A percentile compares a stretch with the other conserved stretches of the same genome.
phyloP scores from a whole-genome alignment of 2,113 vertebrate genomes.

The Notothenia coriiceps region DNA sequence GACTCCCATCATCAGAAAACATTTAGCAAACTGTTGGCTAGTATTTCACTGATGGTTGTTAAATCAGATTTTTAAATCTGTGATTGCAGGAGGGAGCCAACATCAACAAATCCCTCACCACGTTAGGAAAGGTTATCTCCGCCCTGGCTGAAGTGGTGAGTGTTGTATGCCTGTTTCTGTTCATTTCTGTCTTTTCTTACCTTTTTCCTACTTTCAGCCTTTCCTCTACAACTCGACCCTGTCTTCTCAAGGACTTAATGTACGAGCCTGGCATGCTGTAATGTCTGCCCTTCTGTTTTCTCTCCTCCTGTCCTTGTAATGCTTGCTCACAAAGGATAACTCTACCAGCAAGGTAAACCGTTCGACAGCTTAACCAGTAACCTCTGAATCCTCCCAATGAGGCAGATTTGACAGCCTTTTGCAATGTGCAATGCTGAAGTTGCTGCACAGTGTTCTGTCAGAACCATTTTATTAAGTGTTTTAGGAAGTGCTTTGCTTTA shows the following conservation, averaged over 20 bases:
- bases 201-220: neutral
- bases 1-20: neutral
- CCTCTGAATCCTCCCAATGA: slow-evolving; percentile 39
- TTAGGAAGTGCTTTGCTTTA: slow-evolving; percentile 21
- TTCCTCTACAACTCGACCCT: slow-evolving; percentile 28
- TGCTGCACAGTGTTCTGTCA: neutral
- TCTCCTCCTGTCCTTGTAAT: slow-evolving; percentile 79
- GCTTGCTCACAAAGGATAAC: slow-evolving; percentile 93
- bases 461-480: neutral
- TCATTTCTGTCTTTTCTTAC: slow-evolving; percentile 13
- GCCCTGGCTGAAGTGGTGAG: slow-evolving; percentile 98
- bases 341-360: slow-evolving; percentile 96
- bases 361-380: slow-evolving; percentile 59
- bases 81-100: slow-evolving; percentile 95
- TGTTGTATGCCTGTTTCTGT: slow-evolving; percentile 49
- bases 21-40: neutral
- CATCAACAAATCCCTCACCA: slow-evolving; percentile 99
- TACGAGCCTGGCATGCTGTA: slow-evolving; percentile 69
- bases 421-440: neutral
- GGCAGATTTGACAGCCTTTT: slow-evolving; percentile 44
- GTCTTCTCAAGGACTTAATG: slow-evolving; percentile 48
- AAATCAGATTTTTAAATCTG: slow-evolving; percentile 35
- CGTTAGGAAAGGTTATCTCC: slow-evolving; percentile 98
- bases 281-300: slow-evolving; percentile 71
- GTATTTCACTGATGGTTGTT: neutral